Conservation (phyloP, 1,140 invertebrate species). For the Piezodorus guildinii region DNA sequence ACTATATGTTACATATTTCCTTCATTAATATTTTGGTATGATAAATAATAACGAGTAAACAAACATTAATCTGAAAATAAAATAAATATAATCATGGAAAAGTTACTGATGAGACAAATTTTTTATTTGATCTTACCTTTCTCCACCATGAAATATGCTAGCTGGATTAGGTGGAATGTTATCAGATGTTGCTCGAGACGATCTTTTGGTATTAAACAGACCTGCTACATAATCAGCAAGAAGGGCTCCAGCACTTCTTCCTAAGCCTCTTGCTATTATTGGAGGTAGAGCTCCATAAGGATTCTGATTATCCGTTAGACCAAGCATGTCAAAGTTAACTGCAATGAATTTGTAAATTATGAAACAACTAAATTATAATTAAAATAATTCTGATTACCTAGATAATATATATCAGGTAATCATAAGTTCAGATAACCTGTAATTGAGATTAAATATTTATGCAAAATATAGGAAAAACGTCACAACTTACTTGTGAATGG, state of each 20-base stretch:
- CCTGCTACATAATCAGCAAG: conserved; percentile 58
- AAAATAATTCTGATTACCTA: too few species aligned
- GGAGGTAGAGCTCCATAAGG: conserved; percentile 66
- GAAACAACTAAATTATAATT: neutral
- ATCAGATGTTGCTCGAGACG: conserved; percentile 34
- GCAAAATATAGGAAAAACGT: too few species aligned
- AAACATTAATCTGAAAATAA: neutral
- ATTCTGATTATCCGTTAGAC: conserved; percentile 72
- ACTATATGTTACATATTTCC: too few species aligned
- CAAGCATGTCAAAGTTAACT: conserved; percentile 75
- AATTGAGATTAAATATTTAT: too few species aligned
- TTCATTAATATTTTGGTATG: too few species aligned
- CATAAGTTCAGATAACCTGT: too few species aligned
- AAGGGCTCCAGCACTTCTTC: conserved; percentile 50
- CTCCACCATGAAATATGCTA: conserved; percentile 54
- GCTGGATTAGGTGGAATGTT: conserved; percentile 30
- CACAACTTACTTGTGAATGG: conserved; percentile 70
- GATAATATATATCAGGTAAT: too few species aligned
- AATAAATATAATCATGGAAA: neutral
- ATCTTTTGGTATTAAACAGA: conserved; percentile 49
- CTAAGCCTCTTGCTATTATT: conserved; percentile 51
- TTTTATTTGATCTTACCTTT: conserved; percentile 38
- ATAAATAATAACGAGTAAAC: too few species aligned
- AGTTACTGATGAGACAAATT: too few species aligned
- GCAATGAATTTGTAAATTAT: conserved; percentile 28